These are phyloP conservation scores for Cyanoderma ruficeps DNA, from an alignment of 2,113 vertebrate genomes.

Conservation along the genomic window DNA sequence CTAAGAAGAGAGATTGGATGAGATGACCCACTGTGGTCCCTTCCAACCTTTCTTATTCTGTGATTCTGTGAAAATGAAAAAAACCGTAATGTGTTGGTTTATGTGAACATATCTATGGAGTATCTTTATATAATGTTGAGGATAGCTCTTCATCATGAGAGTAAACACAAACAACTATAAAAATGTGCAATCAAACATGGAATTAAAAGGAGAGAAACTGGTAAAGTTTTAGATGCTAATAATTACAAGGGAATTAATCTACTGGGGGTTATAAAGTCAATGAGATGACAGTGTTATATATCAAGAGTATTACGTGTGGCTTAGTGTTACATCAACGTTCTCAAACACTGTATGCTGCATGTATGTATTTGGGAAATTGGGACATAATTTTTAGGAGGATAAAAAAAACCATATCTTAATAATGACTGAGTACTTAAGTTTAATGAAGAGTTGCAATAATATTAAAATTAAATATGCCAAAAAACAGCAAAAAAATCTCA, in stretches of 20 bases:
- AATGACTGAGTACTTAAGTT: not conserved
- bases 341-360: not conserved
- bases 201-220: not conserved
- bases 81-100: not conserved
- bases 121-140: rapidly evolving
- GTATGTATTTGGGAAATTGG: not conserved
- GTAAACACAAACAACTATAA: not conserved
- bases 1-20: not conserved
- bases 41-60: not conserved
- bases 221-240: not conserved
- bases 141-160: not conserved
- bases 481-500: not conserved
- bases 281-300: not conserved
- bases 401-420: not conserved
- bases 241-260: not conserved
- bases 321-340: not conserved
- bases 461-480: not conserved
- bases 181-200: not conserved
- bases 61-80: not conserved
- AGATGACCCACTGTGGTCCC: not conserved
- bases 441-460: not conserved
- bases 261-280: not conserved
- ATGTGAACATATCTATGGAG: not conserved
- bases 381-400: not conserved
- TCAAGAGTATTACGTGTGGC: not conserved